phyloP scores from a whole-genome alignment of 2,113 vertebrate species.

The Spheniscus mendiculus region DNA sequence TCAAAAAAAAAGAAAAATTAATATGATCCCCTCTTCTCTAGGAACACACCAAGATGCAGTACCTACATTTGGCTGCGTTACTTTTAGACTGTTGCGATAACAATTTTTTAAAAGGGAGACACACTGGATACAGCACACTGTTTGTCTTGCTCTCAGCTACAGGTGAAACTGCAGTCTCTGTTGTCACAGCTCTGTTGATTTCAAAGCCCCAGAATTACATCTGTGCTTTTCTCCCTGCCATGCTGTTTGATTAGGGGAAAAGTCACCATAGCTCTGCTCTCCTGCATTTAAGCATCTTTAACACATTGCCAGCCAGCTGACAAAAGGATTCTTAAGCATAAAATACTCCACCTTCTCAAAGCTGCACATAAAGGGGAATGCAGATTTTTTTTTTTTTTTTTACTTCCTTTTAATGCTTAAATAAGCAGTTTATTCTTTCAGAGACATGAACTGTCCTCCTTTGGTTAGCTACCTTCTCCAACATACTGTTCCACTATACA shows the following conservation, averaged over 20 bases:
- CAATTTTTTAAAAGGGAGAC: neutral
- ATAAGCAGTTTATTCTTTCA: neutral
- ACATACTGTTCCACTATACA: neutral
- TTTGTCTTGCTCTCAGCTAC: neutral
- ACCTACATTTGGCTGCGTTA: neutral
- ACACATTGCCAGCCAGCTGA: neutral
- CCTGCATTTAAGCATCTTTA: neutral
- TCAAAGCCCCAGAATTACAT: neutral
- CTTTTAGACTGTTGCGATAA: neutral
- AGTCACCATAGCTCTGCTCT: neutral
- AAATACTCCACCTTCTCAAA: neutral
- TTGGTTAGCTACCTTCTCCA: neutral
- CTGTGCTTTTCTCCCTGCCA: neutral
- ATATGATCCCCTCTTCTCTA: fast-evolving
- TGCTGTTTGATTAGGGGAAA: neutral
- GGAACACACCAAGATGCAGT: neutral
- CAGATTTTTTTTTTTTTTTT: neutral
- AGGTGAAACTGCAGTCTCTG: conserved; percentile 1
- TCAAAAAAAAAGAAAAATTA: neutral
- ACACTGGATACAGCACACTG: neutral
- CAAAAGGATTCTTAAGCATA: neutral
- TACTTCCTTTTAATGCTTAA: neutral
- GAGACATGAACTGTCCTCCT: neutral
- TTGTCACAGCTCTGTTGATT: neutral
- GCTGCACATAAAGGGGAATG: neutral